Conservation (phyloP, 2,113 vertebrate species). For the Odobenus rosmarus region DNA sequence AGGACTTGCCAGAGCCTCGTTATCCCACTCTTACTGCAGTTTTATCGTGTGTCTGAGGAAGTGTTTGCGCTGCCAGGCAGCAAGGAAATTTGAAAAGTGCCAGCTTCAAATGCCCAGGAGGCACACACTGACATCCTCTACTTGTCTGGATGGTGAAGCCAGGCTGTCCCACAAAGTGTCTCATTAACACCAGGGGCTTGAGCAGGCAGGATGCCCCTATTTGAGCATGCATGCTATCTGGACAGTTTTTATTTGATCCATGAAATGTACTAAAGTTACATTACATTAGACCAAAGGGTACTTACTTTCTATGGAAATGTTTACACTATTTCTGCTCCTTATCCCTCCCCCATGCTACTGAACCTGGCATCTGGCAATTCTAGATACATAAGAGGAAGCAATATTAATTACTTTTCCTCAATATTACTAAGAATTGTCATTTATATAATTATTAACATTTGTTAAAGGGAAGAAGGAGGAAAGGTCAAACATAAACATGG, state of each 20-base stretch:
- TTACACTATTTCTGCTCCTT: neutral
- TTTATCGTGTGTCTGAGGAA: constrained; percentile 51
- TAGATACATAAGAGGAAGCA: constrained; percentile 53
- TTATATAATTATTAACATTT: constrained; percentile 59
- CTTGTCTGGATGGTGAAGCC: constrained; percentile 1
- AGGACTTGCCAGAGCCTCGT: neutral
- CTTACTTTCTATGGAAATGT: constrained; percentile 47
- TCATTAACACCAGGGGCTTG: constrained; percentile 70
- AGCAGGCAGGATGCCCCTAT: constrained; percentile 48
- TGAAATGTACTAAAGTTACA: constrained; percentile 42
- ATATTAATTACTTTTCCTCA: constrained; percentile 75
- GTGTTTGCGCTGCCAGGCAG: constrained; percentile 51
- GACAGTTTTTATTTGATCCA: neutral
- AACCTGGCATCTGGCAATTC: constrained; percentile 67
- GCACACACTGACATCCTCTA: constrained; percentile 50
- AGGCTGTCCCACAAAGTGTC: constrained; percentile 57
- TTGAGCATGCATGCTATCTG: neutral
- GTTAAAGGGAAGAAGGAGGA: neutral
- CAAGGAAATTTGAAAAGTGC: constrained; percentile 71
- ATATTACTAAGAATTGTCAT: constrained; percentile 51
- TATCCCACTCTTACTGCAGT: constrained; percentile 4
- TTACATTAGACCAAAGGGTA: constrained; percentile 1
- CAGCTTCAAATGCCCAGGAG: constrained; percentile 56
- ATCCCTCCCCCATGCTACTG: neutral
- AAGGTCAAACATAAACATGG: neutral